Evolutionary conservation across 64 coral and sea anemone genomes (phyloP).

Genomic region (Actinia equina): DNA sequence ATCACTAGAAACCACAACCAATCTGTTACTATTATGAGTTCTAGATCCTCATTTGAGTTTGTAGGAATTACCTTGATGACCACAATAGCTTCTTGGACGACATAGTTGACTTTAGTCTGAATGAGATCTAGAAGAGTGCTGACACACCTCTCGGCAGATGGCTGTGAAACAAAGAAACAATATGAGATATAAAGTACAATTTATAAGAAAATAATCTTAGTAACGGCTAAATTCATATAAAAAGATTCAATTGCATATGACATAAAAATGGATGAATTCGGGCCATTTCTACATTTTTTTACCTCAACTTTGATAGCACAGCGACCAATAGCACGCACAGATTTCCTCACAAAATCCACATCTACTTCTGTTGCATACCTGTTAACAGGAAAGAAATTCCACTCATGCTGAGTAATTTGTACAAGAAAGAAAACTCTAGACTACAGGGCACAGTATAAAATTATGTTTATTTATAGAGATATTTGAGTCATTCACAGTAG

Average conservation of each 20-base stretch:
- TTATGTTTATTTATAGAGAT: no score
- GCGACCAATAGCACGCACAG: slow-evolving; percentile 95
- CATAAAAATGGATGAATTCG: no score
- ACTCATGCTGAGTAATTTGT: background rate
- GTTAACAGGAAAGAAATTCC: background rate
- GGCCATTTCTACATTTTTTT: background rate
- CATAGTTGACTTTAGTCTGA: slow-evolving; percentile 99
- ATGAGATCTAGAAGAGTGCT: slow-evolving; percentile 95
- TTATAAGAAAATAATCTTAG: no score
- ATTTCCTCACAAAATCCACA: slow-evolving; percentile 99
- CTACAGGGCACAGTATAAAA: no score
- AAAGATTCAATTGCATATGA: no score
- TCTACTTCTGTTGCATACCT: slow-evolving; percentile 99
- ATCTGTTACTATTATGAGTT: no score
- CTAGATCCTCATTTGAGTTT: background rate
- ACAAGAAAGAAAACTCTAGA: background rate
- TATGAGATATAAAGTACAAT: background rate
- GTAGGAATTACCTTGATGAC: slow-evolving; percentile 84
- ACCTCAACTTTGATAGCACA: slow-evolving; percentile 99
- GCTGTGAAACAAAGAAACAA: slow-evolving; percentile 34
- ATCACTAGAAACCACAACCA: no score
- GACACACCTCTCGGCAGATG: slow-evolving; percentile 97
- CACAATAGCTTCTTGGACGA: slow-evolving; percentile 98
- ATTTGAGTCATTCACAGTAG: no score
- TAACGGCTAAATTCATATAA: no score